Conservation (phyloP, 2,113 vertebrate genomes). For the Myotis brandtii region DNA sequence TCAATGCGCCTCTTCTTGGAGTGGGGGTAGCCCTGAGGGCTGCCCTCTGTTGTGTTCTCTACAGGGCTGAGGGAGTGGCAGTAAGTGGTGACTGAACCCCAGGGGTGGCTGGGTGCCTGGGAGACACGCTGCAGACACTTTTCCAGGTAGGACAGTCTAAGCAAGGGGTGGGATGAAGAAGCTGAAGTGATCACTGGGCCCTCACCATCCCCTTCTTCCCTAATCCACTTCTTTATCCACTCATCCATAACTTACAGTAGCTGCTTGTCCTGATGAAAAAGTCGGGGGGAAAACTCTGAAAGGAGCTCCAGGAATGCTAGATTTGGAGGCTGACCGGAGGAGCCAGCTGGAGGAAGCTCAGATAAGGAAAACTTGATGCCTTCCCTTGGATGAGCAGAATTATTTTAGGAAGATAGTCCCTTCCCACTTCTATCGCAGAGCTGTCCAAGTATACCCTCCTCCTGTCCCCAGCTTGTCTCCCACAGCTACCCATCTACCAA, state of each 20-base stretch:
- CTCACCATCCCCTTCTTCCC: not conserved
- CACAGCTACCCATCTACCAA: not conserved
- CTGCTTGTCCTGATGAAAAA: conserved; percentile 88
- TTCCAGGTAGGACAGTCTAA: conserved; percentile 85
- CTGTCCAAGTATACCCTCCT: not conserved
- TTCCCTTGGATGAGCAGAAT: conserved; percentile 84
- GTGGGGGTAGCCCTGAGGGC: not conserved
- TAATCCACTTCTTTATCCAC: not conserved
- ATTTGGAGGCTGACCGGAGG: conserved; percentile 81
- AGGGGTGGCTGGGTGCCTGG: conserved; percentile 34
- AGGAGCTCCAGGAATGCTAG: conserved; percentile 92
- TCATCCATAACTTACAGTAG: conserved; percentile 87
- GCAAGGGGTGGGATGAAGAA: not conserved
- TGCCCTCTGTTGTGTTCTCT: conserved; percentile 8
- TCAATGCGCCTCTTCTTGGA: conserved; percentile 76
- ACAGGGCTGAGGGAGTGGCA: conserved; percentile 83
- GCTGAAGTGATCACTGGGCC: not conserved
- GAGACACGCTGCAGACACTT: conserved; percentile 80
- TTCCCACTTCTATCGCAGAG: not conserved
- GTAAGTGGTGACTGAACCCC: conserved; percentile 86
- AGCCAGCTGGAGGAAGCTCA: conserved; percentile 61
- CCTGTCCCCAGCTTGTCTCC: not conserved
- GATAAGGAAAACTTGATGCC: conserved; percentile 91
- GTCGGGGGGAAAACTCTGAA: conserved; percentile 93
- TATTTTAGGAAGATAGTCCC: conserved; percentile 35